Percentiles rank a stretch among this genome's conserved stretches.
These are phyloP conservation scores for Leptinotarsa lineolata DNA, from an alignment of 1,140 invertebrate species.

Conservation along the genomic window DNA sequence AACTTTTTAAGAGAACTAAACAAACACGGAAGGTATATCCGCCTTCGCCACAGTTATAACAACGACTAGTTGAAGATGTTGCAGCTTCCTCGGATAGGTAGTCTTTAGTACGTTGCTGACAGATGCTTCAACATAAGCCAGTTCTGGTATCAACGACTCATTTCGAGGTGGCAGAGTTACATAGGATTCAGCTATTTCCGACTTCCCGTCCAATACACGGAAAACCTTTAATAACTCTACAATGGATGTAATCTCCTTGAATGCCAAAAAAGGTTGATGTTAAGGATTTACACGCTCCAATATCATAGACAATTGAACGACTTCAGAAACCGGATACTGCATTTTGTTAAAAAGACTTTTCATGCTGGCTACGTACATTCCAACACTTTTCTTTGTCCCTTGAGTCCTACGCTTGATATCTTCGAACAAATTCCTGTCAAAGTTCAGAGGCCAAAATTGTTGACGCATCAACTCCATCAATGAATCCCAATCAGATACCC, in stretches of 20 bases:
- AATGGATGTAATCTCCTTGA: no score
- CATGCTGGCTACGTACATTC: conserved; percentile 43
- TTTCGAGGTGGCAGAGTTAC: background rate
- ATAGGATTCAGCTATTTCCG: background rate
- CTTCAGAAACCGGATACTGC: background rate
- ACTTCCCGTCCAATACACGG: conserved; percentile 38
- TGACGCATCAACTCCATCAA: no score
- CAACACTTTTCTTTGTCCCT: background rate
- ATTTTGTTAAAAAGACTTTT: conserved; percentile 40
- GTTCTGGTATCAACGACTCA: background rate
- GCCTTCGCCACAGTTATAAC: background rate
- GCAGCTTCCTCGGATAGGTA: no score
- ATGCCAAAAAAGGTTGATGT: no score
- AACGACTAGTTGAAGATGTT: no score
- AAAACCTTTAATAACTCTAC: no score
- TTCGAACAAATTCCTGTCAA: background rate
- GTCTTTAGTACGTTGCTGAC: no score
- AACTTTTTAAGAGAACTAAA: background rate
- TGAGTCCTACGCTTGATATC: no score
- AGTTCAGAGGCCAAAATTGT: background rate
- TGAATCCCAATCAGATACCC: no score
- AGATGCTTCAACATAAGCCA: conserved; percentile 36
- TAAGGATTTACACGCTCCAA: background rate
- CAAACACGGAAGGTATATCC: background rate
- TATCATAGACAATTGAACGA: conserved; percentile 19